Percentiles rank a stretch among this genome's conserved stretches.
Evolutionary conservation across 2,888 invertebrate genomes (phyloP).

Genomic region (Chirona hameri): DNA sequence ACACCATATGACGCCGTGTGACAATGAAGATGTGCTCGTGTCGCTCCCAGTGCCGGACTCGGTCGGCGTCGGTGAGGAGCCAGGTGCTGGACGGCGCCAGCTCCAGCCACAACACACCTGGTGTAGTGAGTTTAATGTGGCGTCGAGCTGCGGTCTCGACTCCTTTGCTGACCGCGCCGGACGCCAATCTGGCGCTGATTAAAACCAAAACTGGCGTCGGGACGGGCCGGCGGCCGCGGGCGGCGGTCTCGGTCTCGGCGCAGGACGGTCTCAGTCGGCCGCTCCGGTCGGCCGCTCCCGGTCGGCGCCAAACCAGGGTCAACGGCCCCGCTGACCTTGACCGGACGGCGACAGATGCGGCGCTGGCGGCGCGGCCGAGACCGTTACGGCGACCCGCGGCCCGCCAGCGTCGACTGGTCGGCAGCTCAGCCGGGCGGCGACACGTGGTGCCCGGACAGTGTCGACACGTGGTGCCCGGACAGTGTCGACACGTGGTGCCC

Average conservation of each 20-base stretch:
- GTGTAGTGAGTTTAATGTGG: too few relatives aligned
- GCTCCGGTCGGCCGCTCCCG: background rate
- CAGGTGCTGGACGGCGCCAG: background rate
- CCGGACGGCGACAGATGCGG: background rate
- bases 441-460: background rate
- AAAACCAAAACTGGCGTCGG: background rate
- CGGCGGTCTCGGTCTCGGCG: background rate
- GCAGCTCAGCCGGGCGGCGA: background rate
- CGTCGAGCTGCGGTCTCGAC: background rate
- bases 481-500: background rate
- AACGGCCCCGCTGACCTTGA: background rate
- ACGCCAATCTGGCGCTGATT: background rate
- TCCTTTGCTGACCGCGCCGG: background rate
- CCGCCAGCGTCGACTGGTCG: background rate
- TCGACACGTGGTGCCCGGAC: background rate
- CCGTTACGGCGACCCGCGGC: background rate
- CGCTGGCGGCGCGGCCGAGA: background rate
- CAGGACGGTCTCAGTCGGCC: background rate
- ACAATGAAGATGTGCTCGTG: too few relatives aligned
- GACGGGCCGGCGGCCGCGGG: background rate
- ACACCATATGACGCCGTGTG: too few relatives aligned
- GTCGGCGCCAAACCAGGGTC: background rate
- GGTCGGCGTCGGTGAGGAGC: background rate
- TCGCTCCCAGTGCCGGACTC: too few relatives aligned
- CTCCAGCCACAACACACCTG: background rate